Base-by-base conservation (phyloP, 53 echinoderm and acorn worm species). In the Patiria pectinifera region DNA sequence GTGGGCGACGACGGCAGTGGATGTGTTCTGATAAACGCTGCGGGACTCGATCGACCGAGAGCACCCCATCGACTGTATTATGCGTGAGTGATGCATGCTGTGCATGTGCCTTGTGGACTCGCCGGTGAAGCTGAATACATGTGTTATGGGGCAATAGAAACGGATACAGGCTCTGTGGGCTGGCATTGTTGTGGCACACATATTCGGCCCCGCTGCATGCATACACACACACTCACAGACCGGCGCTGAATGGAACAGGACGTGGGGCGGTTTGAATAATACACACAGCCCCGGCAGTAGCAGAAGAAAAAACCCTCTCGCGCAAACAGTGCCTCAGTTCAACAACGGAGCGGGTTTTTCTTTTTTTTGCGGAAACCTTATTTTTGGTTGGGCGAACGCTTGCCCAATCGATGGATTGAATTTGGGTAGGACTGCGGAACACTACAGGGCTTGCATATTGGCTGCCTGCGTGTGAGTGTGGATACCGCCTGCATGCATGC, bases 1-100 rank as follows among this genome's bases (percentile, higher is more conserved):
- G 59, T 59, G 88, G 60, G 46, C 78, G 78, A 76, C 62, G 78
- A 71, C 62, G 60, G 77, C 59, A 46, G 60, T 78, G 88, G 78
- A 78, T 88, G 88, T 88, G 35, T 78, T 76, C 79, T 77, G 88
- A 88, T 88, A 59, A 88, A 77, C 62, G 61, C 88, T 78, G 43
- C 8, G 61, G 19, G 87, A 58, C 82, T 82, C 70, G 15, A 87
- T 16, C 76, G 76, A 76, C 88, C 61, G 43, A 44, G 14, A 44
- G 25, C 48, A 25, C 74, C 74, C 58, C 12, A 14, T 4, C 10
- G 83, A 13, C 45, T 66, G 83, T 83, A 25, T 84, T 69, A 44
- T 62, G 61, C 77, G 45, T 88, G 88, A 53, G 77, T 88, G 88
- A 77, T 77, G 78, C 78, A 62, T 77, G 78, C 61, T 88, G 88